Evolutionary conservation across 2,113 vertebrate species (phyloP), one percentile per base, ranked within the genome.

Genomic region (Erythrolamprus reginae): DNA sequence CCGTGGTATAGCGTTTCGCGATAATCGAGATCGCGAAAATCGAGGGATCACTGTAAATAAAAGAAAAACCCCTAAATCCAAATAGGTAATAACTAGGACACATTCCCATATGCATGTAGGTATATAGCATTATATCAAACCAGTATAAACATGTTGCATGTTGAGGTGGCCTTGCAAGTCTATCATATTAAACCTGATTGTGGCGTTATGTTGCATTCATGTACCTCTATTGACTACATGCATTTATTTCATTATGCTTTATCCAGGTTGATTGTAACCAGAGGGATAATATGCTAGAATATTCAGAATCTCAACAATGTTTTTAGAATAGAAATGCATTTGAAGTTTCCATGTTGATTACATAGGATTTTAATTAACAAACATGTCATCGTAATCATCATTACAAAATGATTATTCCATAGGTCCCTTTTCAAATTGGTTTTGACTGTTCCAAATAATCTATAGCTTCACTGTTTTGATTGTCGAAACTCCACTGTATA

Each of bases 281-380:
- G 10, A 52, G 53, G 38, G 28, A 70, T 26, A 70, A 50, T 33
- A 1, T 48, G 82, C 38, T 17, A 89, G 77, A 28, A 10, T 28
- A 17, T 55, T 21, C 33, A 86, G n/a, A 61, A 38, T 65, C 55
- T 86, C 28, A 12, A 5, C 24, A 42, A 33, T 4, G 47, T 0
- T 58, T 70, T 48, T 86, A 21, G 48, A 90, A 85, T 3, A 77
- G 33, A 45, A 53, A 86, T 77, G 33, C 45, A 23, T 13, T 13
- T 65, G 4, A 42, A 42, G 19, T 28, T 52, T 70, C 42, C 8
- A 50, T 53, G 23, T 70, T 70, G 23, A 70, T 90, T 77, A 52
- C 23, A 51, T 38, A 52, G 53, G 90, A 88, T 33, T 70, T 92
- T 87, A 87, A 61, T 24, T 89, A 89, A 83, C 85, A 50, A 47